Conservation (phyloP, 2,888 invertebrate genomes). For the Melipona bicolor region DNA sequence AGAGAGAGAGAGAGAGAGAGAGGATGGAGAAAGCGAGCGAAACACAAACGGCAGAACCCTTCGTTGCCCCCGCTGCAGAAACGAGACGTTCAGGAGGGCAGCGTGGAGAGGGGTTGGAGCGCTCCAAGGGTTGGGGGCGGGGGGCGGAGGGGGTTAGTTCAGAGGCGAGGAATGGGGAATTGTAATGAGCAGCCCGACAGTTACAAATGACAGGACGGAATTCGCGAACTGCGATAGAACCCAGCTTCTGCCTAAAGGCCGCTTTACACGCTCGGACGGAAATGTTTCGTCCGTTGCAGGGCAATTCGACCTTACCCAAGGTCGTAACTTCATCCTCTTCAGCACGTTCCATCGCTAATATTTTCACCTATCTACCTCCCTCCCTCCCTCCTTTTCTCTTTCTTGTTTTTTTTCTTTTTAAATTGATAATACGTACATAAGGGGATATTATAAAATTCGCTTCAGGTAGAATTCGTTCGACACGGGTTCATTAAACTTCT, state of each 20-base stretch:
- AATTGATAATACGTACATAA: conserved; percentile 3
- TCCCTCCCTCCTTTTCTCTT: neutral
- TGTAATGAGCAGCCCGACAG: conserved; percentile 84
- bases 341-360: conserved; percentile 49
- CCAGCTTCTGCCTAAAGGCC: conserved; percentile 81
- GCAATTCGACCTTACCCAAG: conserved; percentile 71
- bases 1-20: conserved; percentile 49
- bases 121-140: conserved; percentile 33
- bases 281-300: conserved; percentile 73
- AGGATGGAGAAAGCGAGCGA: conserved; percentile 53
- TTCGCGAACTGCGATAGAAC: conserved; percentile 84
- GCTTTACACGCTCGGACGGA: conserved; percentile 79
- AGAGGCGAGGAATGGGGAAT: conserved; percentile 83
- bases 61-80: conserved; percentile 64
- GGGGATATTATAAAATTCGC: conserved; percentile 38
- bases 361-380: conserved; percentile 36
- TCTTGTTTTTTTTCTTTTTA: neutral
- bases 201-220: conserved; percentile 85
- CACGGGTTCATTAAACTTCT: neutral
- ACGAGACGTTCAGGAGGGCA: conserved; percentile 63
- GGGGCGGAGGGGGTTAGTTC: conserved; percentile 65
- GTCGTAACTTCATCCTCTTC: conserved; percentile 70
- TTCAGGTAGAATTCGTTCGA: neutral
- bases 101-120: conserved; percentile 37
- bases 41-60: conserved; percentile 68